These are phyloP conservation scores for Phainopepla nitens DNA, from an alignment of 2,113 vertebrate species.

Conservation along the genomic window DNA sequence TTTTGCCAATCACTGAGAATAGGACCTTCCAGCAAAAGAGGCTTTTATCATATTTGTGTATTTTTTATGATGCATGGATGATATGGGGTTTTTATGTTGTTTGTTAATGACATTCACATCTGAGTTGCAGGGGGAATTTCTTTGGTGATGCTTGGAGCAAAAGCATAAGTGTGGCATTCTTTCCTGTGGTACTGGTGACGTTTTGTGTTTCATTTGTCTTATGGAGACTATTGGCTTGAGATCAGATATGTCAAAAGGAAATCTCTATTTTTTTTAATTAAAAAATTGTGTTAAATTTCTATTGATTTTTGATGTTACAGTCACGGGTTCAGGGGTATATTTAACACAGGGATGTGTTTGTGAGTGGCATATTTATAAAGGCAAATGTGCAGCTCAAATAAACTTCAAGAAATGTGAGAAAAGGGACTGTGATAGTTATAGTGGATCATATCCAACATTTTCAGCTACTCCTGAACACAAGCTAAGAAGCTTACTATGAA, in stretches of 20 bases:
- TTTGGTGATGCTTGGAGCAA: neutral
- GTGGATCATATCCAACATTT: neutral
- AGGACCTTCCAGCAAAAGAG: neutral
- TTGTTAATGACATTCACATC: neutral
- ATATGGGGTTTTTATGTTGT: neutral
- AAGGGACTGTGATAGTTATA: neutral
- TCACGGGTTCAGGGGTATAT: neutral
- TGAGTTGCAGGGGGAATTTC: rapidly evolving
- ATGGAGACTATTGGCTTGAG: neutral
- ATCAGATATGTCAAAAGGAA: neutral
- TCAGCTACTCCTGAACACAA: neutral
- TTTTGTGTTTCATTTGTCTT: neutral
- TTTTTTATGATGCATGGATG: neutral
- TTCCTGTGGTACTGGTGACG: neutral
- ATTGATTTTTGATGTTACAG: neutral
- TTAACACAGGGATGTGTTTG: neutral
- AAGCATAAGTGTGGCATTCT: neutral
- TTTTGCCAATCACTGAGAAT: neutral
- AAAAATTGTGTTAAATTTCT: neutral
- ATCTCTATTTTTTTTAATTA: rapidly evolving
- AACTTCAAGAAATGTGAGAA: neutral
- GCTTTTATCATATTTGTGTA: neutral
- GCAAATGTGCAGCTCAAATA: neutral
- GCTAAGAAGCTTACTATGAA: neutral
- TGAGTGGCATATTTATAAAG: neutral